Percentiles rank a stretch among this genome's conserved stretches.
These are phyloP conservation scores for Montipora sp. DNA, from an alignment of 64 coral and sea anemone genomes.

Conservation along the genomic window DNA sequence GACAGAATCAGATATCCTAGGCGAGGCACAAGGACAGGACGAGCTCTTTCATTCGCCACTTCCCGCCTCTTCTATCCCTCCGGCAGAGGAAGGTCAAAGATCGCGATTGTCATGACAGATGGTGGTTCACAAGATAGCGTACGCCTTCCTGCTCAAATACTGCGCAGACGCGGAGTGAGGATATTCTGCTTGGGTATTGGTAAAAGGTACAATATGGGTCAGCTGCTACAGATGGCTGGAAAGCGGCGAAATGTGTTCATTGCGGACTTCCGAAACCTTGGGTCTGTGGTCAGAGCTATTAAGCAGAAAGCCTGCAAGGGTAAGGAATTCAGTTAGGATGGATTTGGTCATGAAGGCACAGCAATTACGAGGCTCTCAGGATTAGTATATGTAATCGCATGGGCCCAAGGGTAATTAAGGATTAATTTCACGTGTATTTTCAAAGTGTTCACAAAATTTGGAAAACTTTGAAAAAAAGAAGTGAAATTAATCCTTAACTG, in stretches of 20 bases:
- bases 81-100: conserved; percentile 23
- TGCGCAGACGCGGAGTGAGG: conserved; percentile 56
- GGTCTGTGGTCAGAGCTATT: conserved; percentile 58
- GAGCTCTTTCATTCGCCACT: conserved; percentile 32
- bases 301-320: conserved; percentile 71
- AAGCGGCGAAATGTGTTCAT: conserved; percentile 61
- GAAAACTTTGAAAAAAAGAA: too few relatives aligned
- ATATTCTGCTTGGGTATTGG: conserved; percentile 76
- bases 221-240: conserved; percentile 70
- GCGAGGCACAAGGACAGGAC: conserved; percentile 69
- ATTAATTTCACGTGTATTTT: too few relatives aligned
- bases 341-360: too few relatives aligned
- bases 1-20: conserved; percentile 71
- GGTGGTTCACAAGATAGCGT: conserved; percentile 78
- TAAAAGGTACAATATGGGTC: conserved; percentile 42
- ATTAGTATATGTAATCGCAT: too few relatives aligned
- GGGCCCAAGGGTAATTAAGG: too few relatives aligned
- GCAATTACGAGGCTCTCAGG: too few relatives aligned
- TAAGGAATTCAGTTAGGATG: background rate
- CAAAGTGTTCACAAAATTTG: too few relatives aligned
- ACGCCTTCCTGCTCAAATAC: background rate
- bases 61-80: conserved; percentile 12
- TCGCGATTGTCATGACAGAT: conserved; percentile 76
- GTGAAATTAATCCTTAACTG: too few relatives aligned
- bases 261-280: conserved; percentile 67